Percentiles rank a stretch among this genome's conserved stretches.
Conservation (phyloP, 2,113 vertebrate genomes). For the Bagarius yarrelli region DNA sequence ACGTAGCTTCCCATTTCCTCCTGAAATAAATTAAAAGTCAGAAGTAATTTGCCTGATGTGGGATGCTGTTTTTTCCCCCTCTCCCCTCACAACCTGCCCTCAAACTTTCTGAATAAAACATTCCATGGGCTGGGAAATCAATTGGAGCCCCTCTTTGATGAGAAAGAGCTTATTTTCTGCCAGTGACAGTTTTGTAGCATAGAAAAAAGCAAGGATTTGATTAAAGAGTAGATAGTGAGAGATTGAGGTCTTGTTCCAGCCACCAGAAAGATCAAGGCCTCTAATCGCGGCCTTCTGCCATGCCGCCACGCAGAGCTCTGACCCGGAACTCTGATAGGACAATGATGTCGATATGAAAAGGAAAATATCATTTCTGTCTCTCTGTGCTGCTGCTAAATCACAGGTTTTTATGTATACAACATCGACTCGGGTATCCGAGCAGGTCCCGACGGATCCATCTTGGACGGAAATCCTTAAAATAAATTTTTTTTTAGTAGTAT, state of each 20-base stretch:
- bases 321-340: background rate
- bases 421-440: background rate
- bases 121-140: constrained; percentile 82
- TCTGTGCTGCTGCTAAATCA: background rate
- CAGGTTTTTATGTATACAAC: constrained; percentile 9
- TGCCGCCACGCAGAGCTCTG: constrained; percentile 45
- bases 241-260: constrained; percentile 99
- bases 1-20: constrained; percentile 97
- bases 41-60: constrained; percentile 99
- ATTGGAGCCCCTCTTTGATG: constrained; percentile 87
- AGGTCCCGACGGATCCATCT: background rate
- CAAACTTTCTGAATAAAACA: constrained; percentile 77
- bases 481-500: constrained; percentile 2
- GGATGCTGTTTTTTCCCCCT: constrained; percentile 70
- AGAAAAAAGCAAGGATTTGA: constrained; percentile 88
- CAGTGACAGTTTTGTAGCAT: constrained; percentile 93
- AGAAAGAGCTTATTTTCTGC: constrained; percentile 87
- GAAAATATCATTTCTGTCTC: constrained; percentile 23
- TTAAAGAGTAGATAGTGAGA: constrained; percentile 96
- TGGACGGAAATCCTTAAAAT: constrained; percentile 11
- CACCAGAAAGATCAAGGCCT: constrained; percentile 89
- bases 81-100: constrained; percentile 32
- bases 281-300: constrained; percentile 84
- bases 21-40: constrained; percentile 99
- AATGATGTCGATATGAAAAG: constrained; percentile 9